Evolutionary conservation across 2,113 vertebrate genomes (phyloP).

Genomic region (western clawed frog (Xenopus tropicalis)): UCB_Xtro_10.0 CM004446.2:88851001-88851500

Average conservation of each 20-base stretch:
- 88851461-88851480: slow-evolving; percentile 19
- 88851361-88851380: slow-evolving; percentile 1
- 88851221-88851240: slow-evolving; percentile 12
- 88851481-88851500: slow-evolving; percentile 41
- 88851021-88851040: too few species aligned
- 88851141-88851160: too few species aligned
- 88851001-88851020: too few species aligned
- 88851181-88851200: background rate
- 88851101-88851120: too few species aligned
- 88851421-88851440: background rate
- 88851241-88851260: slow-evolving; percentile 21
- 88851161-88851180: too few species aligned
- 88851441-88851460: slow-evolving; percentile 31
- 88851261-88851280: background rate
- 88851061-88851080: too few species aligned
- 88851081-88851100: too few species aligned
- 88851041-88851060: too few species aligned
- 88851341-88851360: background rate
- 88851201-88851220: slow-evolving; percentile 17
- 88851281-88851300: slow-evolving; percentile 15
- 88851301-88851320: slow-evolving; percentile 6
- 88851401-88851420: slow-evolving; percentile 24
- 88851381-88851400: slow-evolving; percentile 8
- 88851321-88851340: background rate
- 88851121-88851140: too few species aligned